Evolutionary conservation across 2,113 vertebrate species (phyloP), one percentile per base, ranked within the genome.

Genomic region (Echinops telfairi): DNA sequence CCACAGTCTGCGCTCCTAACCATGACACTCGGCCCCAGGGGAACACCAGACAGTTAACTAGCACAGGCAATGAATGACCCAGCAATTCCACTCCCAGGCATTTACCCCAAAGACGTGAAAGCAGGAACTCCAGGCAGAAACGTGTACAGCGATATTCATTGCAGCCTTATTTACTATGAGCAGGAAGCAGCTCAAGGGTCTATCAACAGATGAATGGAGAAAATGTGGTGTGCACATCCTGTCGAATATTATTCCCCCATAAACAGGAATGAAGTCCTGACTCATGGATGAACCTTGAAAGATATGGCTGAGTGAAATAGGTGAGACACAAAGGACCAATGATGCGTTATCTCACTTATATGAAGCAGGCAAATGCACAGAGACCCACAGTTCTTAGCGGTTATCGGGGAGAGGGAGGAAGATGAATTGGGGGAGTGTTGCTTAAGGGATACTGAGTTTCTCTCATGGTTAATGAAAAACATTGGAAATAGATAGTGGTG

Each of bases 181-280:
- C 25, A 19, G 16, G 57, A 58, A 47, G 36, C 40, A 47, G 36
- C 23, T 40, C 0, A 0, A 12, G 29, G 4, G n/a, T 23, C 53
- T 22, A 0, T 8, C 11, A 0, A 15, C 0, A 0, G 47, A 53
- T 0, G 31, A 17, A 40, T 0, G 6, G 57, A 36, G 3, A 43
- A 84, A 62, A 11, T 4, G n/a, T 53, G 20, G 29, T 57, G 1
- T 0, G 2, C 2, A 2, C 40, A 6, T 2, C 22, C 16, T 20
- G 22, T 0, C 16, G 75, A 70, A 6, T 22, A n/a, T 29, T 33
- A 47, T 6, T 38, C 53, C 70, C 68, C 76, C 62, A 40, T 11
- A 2, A 83, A 53, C n/a, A 81, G 53, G 66, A 79, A 71, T 33
- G 62, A 4, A 22, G 19, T 22, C 60, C 62, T 40, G 20, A 57